A percentile compares a stretch with the other conserved stretches of the same genome.
These are phyloP conservation scores for Aphelenchoides bicaudatus DNA, from an alignment of 2,888 invertebrate species.

Conservation along the genomic window DNA sequence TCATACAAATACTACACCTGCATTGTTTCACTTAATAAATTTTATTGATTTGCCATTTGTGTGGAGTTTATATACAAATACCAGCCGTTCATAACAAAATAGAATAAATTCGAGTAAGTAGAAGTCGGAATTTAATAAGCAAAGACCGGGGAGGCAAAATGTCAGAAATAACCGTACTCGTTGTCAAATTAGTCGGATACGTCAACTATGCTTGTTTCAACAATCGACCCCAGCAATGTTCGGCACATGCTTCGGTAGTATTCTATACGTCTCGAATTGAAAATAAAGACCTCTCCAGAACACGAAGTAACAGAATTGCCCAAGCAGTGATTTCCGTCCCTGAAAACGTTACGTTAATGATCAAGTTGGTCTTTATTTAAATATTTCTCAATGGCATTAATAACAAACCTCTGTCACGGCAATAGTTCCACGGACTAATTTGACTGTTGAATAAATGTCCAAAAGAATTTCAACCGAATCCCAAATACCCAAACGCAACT, in stretches of 20 bases:
- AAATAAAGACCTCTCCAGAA: constrained; percentile 27
- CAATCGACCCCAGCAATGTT: background rate
- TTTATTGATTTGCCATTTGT: too few relatives aligned
- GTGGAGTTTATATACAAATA: too few relatives aligned
- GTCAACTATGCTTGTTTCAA: constrained; percentile 10
- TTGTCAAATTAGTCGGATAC: too few relatives aligned
- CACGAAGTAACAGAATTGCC: constrained; percentile 17
- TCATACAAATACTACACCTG: too few relatives aligned
- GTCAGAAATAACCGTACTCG: too few relatives aligned
- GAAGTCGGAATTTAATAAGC: too few relatives aligned
- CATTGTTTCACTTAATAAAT: too few relatives aligned
- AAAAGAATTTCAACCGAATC: constrained; percentile 21
- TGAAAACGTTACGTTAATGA: too few relatives aligned
- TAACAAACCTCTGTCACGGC: background rate
- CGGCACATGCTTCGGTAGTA: constrained; percentile 10
- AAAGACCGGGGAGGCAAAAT: too few relatives aligned
- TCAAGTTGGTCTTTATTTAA: too few relatives aligned
- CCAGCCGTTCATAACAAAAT: too few relatives aligned
- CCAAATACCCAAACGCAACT: constrained; percentile 17
- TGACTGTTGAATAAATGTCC: constrained; percentile 21
- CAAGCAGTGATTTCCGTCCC: constrained; percentile 13
- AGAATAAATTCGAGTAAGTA: too few relatives aligned
- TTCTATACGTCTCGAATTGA: background rate
- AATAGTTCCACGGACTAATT: constrained; percentile 14
- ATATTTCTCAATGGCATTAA: background rate